A percentile compares a stretch with the other conserved stretches of the same genome.
Evolutionary conservation across 2,113 vertebrate species (phyloP).

Genomic region (Leptobrachium ailaonicum): DNA sequence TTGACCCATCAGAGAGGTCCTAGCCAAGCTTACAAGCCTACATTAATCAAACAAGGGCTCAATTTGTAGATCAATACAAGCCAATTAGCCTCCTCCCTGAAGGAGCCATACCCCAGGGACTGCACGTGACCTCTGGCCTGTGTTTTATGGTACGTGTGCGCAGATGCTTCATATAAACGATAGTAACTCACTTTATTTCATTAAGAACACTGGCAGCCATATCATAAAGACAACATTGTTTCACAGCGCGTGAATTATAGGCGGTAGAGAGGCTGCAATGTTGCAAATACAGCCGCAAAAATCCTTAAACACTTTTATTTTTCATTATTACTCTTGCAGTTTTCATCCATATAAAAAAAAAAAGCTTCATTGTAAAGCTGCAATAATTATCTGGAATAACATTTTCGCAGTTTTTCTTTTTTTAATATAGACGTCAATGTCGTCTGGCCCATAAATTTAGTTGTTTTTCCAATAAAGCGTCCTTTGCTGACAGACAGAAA

Average conservation of each 20-base stretch:
- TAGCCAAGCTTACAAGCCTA: constrained; percentile 51
- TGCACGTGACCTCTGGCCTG: constrained; percentile 59
- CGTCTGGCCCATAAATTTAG: not conserved
- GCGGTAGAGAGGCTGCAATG: not conserved
- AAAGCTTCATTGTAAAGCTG: not conserved
- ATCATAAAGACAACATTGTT: constrained; percentile 43
- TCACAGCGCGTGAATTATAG: constrained; percentile 24
- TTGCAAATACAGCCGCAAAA: not conserved
- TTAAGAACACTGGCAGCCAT: constrained; percentile 28
- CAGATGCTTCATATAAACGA: constrained; percentile 46
- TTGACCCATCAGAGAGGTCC: constrained; percentile 59
- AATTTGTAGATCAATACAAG: constrained; percentile 64
- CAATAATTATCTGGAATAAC: not conserved
- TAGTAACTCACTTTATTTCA: constrained; percentile 40
- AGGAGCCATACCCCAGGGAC: constrained; percentile 52
- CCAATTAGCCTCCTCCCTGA: constrained; percentile 69
- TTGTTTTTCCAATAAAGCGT: not conserved
- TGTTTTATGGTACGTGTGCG: constrained; percentile 45
- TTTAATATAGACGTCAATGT: not conserved
- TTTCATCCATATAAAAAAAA: not conserved
- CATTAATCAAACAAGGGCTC: constrained; percentile 67
- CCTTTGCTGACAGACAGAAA: not conserved
- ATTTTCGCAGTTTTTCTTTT: not conserved
- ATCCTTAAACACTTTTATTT: not conserved
- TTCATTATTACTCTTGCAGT: not conserved